Conservation (phyloP, 2,113 vertebrate species). For the Aptenodytes patagonicus region DNA sequence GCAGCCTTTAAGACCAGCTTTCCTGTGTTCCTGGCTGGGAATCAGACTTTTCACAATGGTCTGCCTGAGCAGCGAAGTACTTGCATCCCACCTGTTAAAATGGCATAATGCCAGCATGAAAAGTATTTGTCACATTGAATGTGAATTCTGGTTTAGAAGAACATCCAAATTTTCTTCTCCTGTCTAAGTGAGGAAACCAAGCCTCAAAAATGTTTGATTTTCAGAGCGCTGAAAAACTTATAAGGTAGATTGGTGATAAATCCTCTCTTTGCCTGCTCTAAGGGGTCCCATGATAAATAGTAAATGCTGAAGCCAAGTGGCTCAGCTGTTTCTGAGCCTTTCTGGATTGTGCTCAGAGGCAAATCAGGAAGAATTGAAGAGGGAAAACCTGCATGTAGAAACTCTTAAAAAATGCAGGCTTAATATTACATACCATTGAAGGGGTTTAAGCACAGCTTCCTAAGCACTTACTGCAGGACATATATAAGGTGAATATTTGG, state of each 20-base stretch:
- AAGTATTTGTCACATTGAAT: neutral
- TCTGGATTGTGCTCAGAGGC: neutral
- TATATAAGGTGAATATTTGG: neutral
- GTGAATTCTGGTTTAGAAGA: neutral
- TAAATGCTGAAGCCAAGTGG: neutral
- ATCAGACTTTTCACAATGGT: neutral
- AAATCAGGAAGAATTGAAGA: neutral
- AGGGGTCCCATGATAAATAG: neutral
- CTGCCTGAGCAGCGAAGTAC: neutral
- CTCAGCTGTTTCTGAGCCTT: neutral
- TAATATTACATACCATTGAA: neutral
- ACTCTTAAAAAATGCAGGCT: neutral
- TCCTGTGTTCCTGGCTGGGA: neutral
- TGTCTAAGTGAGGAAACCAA: neutral
- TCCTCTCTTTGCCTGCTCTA: neutral
- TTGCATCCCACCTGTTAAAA: neutral
- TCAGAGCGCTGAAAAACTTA: neutral
- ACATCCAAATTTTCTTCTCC: neutral
- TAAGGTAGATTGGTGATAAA: neutral
- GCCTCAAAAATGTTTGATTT: neutral
- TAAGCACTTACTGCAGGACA: neutral
- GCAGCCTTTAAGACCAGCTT: neutral
- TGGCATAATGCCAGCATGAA: neutral
- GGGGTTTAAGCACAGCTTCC: neutral
- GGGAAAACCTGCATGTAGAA: neutral